A percentile compares a stretch with the other conserved stretches of the same genome.
Conservation (phyloP, 2,113 vertebrate species). For the Cnemophilus loriae region DNA sequence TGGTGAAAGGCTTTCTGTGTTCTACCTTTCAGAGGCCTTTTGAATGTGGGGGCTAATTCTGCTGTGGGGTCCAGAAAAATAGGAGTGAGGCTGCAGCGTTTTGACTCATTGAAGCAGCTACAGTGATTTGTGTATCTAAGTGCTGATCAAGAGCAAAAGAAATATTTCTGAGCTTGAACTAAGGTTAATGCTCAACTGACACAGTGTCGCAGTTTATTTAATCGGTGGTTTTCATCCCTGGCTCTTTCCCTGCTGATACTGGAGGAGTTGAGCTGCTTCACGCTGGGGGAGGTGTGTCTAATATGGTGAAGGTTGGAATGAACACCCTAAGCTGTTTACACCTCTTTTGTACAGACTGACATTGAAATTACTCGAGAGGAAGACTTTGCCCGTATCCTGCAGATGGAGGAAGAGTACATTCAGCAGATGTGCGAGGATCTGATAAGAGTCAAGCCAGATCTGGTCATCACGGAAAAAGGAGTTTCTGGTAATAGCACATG, state of each 20-base stretch:
- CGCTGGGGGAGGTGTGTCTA: background rate
- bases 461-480: slow-evolving; percentile 95
- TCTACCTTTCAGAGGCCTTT: background rate
- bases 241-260: background rate
- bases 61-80: background rate
- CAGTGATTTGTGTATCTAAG: background rate
- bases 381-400: slow-evolving; percentile 92
- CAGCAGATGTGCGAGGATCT: slow-evolving; percentile 96
- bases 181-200: background rate
- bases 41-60: background rate
- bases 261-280: background rate
- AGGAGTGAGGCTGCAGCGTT: background rate
- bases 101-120: background rate
- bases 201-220: fast-evolving
- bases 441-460: slow-evolving; percentile 88
- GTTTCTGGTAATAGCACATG: slow-evolving; percentile 78
- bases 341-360: slow-evolving; percentile 78
- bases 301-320: background rate
- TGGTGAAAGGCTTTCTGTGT: background rate
- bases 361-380: slow-evolving; percentile 96
- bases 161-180: background rate
- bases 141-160: background rate
- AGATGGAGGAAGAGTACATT: slow-evolving; percentile 96
- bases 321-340: background rate
- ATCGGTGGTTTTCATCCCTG: background rate